Percentiles rank a stretch among this genome's conserved stretches.
These are phyloP conservation scores for Drosophila mimica DNA, from an alignment of 2,888 invertebrate species.

Conservation along the genomic window DNA sequence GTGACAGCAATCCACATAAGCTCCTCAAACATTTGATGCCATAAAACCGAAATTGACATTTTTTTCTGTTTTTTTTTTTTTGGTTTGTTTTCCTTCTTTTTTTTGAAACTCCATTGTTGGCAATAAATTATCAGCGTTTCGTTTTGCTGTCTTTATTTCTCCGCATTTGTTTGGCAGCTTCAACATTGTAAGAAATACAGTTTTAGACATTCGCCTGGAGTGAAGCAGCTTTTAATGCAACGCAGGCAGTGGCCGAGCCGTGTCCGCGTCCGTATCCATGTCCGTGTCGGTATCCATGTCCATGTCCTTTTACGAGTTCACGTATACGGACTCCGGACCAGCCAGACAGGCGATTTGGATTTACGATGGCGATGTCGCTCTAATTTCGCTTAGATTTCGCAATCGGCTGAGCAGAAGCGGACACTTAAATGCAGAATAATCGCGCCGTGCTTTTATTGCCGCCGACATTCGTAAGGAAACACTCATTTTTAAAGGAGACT, in stretches of 20 bases:
- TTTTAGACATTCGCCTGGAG: slow-evolving; percentile 26
- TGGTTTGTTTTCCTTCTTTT: slow-evolving; percentile 14
- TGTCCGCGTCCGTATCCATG: neutral
- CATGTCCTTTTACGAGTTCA: slow-evolving; percentile 71
- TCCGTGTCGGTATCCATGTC: neutral
- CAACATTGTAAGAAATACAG: slow-evolving; percentile 68
- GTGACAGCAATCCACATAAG: slow-evolving; percentile 71
- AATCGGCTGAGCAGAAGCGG: slow-evolving; percentile 65
- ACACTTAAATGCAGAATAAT: slow-evolving; percentile 48
- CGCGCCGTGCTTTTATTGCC: slow-evolving; percentile 56
- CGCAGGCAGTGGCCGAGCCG: neutral
- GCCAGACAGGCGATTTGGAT: slow-evolving; percentile 66
- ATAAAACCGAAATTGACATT: slow-evolving; percentile 80
- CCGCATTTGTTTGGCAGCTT: slow-evolving; percentile 52
- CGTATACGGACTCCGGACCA: slow-evolving; percentile 53
- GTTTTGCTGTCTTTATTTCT: slow-evolving; percentile 41
- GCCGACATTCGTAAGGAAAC: slow-evolving; percentile 50
- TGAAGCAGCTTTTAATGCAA: slow-evolving; percentile 1
- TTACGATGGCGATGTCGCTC: slow-evolving; percentile 67
- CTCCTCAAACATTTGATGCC: slow-evolving; percentile 76
- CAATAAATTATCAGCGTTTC: slow-evolving; percentile 67
- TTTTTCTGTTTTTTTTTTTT: slow-evolving; percentile 35
- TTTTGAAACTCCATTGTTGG: slow-evolving; percentile 71
- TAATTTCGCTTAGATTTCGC: slow-evolving; percentile 77
- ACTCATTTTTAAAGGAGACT: slow-evolving; percentile 14